Conservation (phyloP, 2,113 vertebrate species). For the Zosterops japonicus region DNA sequence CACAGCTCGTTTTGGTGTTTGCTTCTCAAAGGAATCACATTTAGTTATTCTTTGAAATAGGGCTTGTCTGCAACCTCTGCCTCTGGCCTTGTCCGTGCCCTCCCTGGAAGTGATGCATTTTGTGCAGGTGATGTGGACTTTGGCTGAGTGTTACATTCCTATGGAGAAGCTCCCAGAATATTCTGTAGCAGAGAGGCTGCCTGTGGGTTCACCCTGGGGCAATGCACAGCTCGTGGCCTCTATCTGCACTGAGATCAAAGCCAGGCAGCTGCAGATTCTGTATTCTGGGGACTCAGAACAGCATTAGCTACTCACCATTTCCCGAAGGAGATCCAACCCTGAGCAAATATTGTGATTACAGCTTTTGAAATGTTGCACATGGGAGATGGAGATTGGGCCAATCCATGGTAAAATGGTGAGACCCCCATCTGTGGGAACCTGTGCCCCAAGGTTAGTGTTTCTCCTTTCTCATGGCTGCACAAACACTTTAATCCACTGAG, state of each 20-base stretch:
- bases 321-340: neutral
- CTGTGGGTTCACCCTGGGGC: neutral
- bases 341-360: neutral
- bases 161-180: neutral
- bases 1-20: fast-evolving
- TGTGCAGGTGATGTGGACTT: neutral
- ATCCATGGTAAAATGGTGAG: fast-evolving
- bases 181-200: neutral
- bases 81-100: neutral
- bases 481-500: neutral
- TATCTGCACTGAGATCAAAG: neutral
- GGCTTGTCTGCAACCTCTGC: neutral
- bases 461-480: fast-evolving
- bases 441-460: fast-evolving
- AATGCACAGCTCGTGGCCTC: neutral
- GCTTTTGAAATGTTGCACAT: fast-evolving
- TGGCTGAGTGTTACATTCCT: neutral
- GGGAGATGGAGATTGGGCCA: neutral
- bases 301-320: neutral
- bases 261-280: neutral
- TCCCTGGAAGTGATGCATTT: neutral
- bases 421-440: fast-evolving
- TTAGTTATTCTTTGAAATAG: neutral
- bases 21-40: neutral
- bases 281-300: neutral